Evolutionary conservation across 2,888 invertebrate species (phyloP), one percentile per base, ranked within the genome.

Genomic region (Linnaemya vulpina): DNA sequence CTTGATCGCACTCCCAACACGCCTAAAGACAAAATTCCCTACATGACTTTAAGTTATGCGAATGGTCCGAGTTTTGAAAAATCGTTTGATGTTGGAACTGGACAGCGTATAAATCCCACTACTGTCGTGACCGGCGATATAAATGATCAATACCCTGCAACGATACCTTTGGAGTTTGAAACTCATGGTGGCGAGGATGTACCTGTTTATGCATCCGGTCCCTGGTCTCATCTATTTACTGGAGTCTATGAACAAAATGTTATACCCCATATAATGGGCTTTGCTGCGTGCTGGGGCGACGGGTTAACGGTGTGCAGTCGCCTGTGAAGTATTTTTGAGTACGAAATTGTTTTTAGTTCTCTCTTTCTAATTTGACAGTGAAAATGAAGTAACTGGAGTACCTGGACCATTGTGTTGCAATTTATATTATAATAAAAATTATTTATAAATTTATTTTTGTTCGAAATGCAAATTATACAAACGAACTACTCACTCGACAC

Each of bases 171-270:
- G 3, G 86, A 87, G 9, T 58, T 22, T 3, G 96, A 96, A 89
- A 96, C 96, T 0, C 96, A 96, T 88, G 96, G 96, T 0, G 96
- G 96, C 0, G 97, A 97, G 86, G 97, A 97, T 90, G 96, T 97
- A 0, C 94, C 95, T 0, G 95, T 97, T 0, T 96, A 94, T 91
- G 96, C 97, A 0, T 92, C 92, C 13, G 97, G 95, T 25, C 97
- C 96, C 1, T 96, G 96, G 95, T 93, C 96, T 0, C 97, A 97
- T 89, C 93, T 97, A 0, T 96, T 97, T 89, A 94, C 95, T 0
- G 96, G 97, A 0, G 95, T 95, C 76, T 95, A 96, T 88, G 96
- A 97, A 89, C 96, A 97, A 91, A 95, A 94, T 90, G 95, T 94
- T 88, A 95, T 97, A 60, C 96, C 97, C 0, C 96, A 97, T 89